Percentiles rank a stretch among this genome's conserved stretches.
phyloP scores from a whole-genome alignment of 2,797 vertebrate species.

The Pseudochaenichthys georgianus region DNA sequence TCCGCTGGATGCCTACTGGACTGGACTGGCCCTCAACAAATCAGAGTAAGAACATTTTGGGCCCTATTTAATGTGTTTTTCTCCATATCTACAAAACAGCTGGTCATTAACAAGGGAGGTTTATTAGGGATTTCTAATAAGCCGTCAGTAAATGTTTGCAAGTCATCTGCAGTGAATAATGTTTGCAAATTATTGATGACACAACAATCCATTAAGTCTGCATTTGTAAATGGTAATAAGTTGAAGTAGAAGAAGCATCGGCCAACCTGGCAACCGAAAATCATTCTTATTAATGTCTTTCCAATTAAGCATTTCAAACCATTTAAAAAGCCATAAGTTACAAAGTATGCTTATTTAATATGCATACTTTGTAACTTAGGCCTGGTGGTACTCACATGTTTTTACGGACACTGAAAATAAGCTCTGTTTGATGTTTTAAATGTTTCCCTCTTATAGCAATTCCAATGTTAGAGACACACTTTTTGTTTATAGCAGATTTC shows the following conservation, averaged over 20 bases:
- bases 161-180: neutral
- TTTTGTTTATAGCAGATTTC: neutral
- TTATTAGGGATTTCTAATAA: neutral
- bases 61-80: neutral
- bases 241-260: neutral
- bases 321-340: neutral
- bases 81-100: neutral
- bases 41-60: slow-evolving; percentile 89
- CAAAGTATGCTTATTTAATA: neutral
- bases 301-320: neutral
- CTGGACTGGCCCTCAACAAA: slow-evolving; percentile 94
- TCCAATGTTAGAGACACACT: neutral
- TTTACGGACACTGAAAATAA: neutral
- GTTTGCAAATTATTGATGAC: neutral
- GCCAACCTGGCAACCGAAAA: neutral
- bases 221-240: neutral
- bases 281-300: neutral
- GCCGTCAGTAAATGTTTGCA: neutral
- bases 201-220: neutral
- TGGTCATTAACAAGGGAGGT: neutral
- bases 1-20: slow-evolving; percentile 96
- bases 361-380: too few species aligned
- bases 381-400: neutral
- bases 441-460: neutral
- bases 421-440: neutral